Evolutionary conservation across 2,797 vertebrate genomes (phyloP), one percentile per base, ranked within the genome.

Genomic region (Thripadectes ignobilis): DNA sequence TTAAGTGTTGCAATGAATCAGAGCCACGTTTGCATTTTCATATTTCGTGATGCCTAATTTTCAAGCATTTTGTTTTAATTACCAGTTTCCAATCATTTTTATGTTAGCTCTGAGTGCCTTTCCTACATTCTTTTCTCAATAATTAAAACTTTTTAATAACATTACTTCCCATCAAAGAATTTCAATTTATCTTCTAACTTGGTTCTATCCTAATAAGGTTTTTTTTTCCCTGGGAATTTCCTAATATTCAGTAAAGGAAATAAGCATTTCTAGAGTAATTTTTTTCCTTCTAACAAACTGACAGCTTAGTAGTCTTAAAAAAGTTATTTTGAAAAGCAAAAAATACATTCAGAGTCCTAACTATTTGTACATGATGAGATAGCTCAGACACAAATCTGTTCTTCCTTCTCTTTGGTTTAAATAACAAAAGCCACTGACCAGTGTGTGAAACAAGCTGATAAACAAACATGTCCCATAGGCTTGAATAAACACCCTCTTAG

Each of bases 61-160:
- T 63, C 89, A 83, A 94, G 91, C 86, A 93, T 92, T 97, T 96
- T 94, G 78, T 96, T 96, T 96, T 97, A 95, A 97, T 96, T 96
- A 94, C 78, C 78, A 91, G 92, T 93, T 96, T 93, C 93, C 92
- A 92, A 96, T 96, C 92, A 96, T 96, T 97, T 97, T 97, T 93
- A 96, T 97, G 96, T 94, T 95, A 95, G 93, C 89, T 96, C 88
- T 93, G 95, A 96, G 94, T 96, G 92, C 32, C 94, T 95, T 96
- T 89, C 75, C 74, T 80, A 76, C 91, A 91, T 74, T 96, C 93
- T 89, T 75, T 87, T 96, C 95, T 93, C 95, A 94, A 94, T 97
- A 97, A 97, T 97, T 97, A 97, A 97, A 97, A 96, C 91, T 95
- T 96, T 95, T 94, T 94, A 97, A 97, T 96, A 97, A 96, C 81